Evolutionary conservation across 2,888 invertebrate species (phyloP), one percentile per base, ranked within the genome.

Genomic region (Ashinkailepas kermadecensis): DNA sequence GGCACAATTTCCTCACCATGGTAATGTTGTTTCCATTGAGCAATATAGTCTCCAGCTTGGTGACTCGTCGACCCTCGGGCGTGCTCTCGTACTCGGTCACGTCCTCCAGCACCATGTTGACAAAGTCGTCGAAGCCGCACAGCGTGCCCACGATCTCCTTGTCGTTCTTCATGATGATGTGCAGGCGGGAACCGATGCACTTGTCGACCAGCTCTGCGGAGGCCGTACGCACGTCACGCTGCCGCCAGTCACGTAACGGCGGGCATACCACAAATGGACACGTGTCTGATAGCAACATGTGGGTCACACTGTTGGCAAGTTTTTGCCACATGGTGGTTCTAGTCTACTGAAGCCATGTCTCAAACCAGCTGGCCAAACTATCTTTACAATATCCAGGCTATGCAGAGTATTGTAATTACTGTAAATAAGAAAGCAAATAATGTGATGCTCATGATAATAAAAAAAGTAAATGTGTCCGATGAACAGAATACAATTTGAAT

Each of bases 141-240:
- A 99, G 88, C 0, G 98, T 99, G 83, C 99, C 99, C 18, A 99
- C 98, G 88, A 99, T 97, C 91, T 99, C 99, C 89, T 98, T 99
- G 87, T 99, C 99, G 88, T 97, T 98, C 89, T 99, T 99, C 99
- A 99, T 99, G 84, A 99, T 97, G 57, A 99, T 99, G 88, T 99
- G 99, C 86, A 99, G 99, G 84, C 97, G 91, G 0, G 99, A 99
- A 64, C 99, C 99, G 87, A 99, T 99, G 88, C 99, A 99, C 90
- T 99, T 99, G 88, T 99, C 94, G 0, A 99, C 99, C 84, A 99
- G 88, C 88, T 99, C 95, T 2, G 98, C 97, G 84, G 84, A 84
- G 80, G 83, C 81, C 23, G 82, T 82, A 54, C 84, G 84, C 80
- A 83, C 83, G 39, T 78, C 10, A 21, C 13, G 8, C 18, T 18